Percentiles rank a stretch among this genome's conserved stretches.
Conservation (phyloP, 2,113 vertebrate genomes). For the Motacilla tschutschensis region DNA sequence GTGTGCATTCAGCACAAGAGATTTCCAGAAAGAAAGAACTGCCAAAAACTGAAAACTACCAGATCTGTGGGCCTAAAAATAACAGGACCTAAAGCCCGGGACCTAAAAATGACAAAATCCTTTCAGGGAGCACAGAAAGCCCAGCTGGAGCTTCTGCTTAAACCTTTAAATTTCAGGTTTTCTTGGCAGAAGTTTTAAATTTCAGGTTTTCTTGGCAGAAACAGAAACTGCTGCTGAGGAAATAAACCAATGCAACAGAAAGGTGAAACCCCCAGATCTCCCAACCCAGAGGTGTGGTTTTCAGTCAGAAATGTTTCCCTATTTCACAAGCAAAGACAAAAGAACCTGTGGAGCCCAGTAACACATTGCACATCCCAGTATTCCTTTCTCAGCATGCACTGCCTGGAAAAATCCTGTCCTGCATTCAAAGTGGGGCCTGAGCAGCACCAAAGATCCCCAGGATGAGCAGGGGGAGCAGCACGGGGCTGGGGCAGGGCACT, state of each 20-base stretch:
- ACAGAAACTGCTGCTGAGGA: neutral
- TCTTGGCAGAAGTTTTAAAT: too few relatives aligned
- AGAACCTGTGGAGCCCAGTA: rapidly evolving
- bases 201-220: neutral
- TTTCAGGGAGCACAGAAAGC: rapidly evolving
- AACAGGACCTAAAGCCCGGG: neutral
- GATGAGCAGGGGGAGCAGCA: neutral
- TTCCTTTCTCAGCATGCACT: rapidly evolving
- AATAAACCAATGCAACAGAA: neutral
- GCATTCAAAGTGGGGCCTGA: rapidly evolving
- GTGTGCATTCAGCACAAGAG: neutral
- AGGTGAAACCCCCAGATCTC: neutral
- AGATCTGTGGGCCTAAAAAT: neutral
- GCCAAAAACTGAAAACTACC: neutral
- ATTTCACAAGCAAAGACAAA: neutral
- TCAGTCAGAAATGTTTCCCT: neutral
- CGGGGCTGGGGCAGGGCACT: neutral
- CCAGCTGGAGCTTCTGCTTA: neutral
- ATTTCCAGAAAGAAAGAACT: neutral
- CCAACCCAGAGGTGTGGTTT: rapidly evolving
- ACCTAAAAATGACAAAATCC: neutral
- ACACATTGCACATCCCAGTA: rapidly evolving
- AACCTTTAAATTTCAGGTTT: neutral
- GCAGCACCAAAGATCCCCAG: rapidly evolving
- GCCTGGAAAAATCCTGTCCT: neutral